Conservation (phyloP, 2,888 invertebrate genomes). For the Ophion ellenae region DNA sequence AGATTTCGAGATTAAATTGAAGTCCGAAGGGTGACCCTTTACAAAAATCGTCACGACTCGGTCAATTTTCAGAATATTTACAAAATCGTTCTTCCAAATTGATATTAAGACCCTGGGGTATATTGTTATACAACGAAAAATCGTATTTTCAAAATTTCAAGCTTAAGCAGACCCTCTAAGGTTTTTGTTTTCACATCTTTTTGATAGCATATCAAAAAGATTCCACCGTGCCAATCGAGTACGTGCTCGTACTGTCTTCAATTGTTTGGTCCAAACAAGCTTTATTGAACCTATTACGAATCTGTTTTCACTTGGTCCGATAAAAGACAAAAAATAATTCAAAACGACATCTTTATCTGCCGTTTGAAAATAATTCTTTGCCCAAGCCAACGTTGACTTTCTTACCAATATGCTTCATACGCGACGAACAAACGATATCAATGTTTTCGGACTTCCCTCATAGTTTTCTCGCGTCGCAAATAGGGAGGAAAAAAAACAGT, state of each 20-base stretch:
- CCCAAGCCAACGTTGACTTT: background rate
- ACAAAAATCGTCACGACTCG: too few species aligned
- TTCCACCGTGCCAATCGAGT: background rate
- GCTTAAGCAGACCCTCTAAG: too few species aligned
- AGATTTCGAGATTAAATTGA: too few species aligned
- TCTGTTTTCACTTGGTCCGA: background rate
- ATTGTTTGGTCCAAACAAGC: background rate
- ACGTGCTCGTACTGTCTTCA: background rate
- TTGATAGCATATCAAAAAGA: background rate
- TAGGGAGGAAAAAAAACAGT: slow-evolving; percentile 6
- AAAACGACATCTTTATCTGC: background rate
- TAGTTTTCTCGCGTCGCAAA: slow-evolving; percentile 1
- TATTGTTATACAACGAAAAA: too few species aligned
- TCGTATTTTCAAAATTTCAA: too few species aligned
- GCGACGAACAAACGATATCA: slow-evolving; percentile 6
- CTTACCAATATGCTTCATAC: background rate
- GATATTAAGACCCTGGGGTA: too few species aligned
- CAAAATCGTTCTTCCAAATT: too few species aligned
- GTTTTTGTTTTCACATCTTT: background rate
- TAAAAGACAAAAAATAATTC: background rate
- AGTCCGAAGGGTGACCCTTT: too few species aligned
- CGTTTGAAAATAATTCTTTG: background rate
- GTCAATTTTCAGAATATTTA: too few species aligned
- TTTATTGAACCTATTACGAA: background rate
- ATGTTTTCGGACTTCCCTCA: slow-evolving; percentile 5